A percentile compares a stretch with the other conserved stretches of the same genome.
Conservation (phyloP, 2,888 invertebrate genomes). For the Perizoma affinitatum region DNA sequence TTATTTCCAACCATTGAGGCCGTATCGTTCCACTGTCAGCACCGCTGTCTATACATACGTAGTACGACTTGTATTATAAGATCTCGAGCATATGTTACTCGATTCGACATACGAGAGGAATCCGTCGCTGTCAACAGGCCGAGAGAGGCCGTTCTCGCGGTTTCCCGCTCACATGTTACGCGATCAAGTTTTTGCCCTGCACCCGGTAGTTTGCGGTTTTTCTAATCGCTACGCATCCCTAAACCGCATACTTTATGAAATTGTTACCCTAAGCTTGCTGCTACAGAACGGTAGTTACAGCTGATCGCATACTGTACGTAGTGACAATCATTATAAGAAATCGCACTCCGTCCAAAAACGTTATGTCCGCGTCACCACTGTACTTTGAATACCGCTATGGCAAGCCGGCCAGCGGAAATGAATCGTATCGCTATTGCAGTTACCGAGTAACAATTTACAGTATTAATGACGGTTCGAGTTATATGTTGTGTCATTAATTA, state of each 20-base stretch:
- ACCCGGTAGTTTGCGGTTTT: constrained; percentile 62
- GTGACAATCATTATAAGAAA: constrained; percentile 34
- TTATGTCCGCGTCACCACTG: constrained; percentile 31
- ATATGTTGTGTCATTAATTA: neutral
- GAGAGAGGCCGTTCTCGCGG: constrained; percentile 40
- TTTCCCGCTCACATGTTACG: constrained; percentile 58
- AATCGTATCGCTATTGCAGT: constrained; percentile 35
- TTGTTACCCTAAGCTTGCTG: constrained; percentile 47
- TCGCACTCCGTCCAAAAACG: constrained; percentile 44
- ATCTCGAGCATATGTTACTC: constrained; percentile 24
- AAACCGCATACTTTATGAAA: constrained; percentile 67
- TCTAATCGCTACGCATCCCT: constrained; percentile 61
- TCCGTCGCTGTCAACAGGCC: constrained; percentile 25
- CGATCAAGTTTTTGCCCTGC: constrained; percentile 57
- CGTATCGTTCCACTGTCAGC: neutral
- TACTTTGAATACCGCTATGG: constrained; percentile 44
- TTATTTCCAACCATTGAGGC: neutral
- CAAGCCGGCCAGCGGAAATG: constrained; percentile 38
- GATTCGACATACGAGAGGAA: constrained; percentile 33
- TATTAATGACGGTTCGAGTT: neutral
- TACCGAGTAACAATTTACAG: constrained; percentile 34
- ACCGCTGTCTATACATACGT: constrained; percentile 1
- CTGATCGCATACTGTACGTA: constrained; percentile 37
- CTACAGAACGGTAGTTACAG: constrained; percentile 47
- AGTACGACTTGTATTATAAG: constrained; percentile 12